phyloP scores from a whole-genome alignment of 2,113 vertebrate genomes.

The Columba janthina region DNA sequence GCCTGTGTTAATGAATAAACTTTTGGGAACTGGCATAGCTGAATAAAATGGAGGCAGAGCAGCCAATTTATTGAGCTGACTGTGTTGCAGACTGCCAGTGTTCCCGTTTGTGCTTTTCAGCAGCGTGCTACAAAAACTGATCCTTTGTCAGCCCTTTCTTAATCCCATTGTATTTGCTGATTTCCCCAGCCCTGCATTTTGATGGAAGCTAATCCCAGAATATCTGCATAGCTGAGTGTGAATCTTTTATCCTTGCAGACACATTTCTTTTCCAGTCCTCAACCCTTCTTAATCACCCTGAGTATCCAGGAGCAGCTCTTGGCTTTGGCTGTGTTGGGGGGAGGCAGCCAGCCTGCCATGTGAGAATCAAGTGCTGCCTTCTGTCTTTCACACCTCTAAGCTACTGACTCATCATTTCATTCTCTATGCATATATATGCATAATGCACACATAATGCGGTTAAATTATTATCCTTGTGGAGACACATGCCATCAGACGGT shows the following conservation, averaged over 20 bases:
- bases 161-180: conserved; percentile 43
- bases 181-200: conserved; percentile 40
- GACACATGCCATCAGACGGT: background rate
- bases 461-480: background rate
- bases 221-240: conserved; percentile 35
- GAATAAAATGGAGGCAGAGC: conserved; percentile 33
- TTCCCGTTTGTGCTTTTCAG: conserved; percentile 26
- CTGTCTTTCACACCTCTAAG: conserved; percentile 53
- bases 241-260: background rate
- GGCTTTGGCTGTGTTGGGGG: background rate
- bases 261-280: background rate
- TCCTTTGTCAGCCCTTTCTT: conserved; percentile 56
- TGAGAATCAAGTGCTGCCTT: conserved; percentile 50
- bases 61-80: conserved; percentile 21
- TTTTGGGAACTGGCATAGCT: background rate
- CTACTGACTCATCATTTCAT: conserved; percentile 54
- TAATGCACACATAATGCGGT: conserved; percentile 44
- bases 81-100: background rate
- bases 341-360: conserved; percentile 19
- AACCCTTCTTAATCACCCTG: background rate
- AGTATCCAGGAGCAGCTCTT: conserved; percentile 18
- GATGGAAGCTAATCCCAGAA: conserved; percentile 37
- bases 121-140: conserved; percentile 1
- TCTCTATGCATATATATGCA: conserved; percentile 51
- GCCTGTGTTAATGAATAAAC: background rate